Percentiles rank a stretch among this genome's conserved stretches.
Evolutionary conservation across 2,888 invertebrate species (phyloP).

Genomic region (Hyposoter didymator): DNA sequence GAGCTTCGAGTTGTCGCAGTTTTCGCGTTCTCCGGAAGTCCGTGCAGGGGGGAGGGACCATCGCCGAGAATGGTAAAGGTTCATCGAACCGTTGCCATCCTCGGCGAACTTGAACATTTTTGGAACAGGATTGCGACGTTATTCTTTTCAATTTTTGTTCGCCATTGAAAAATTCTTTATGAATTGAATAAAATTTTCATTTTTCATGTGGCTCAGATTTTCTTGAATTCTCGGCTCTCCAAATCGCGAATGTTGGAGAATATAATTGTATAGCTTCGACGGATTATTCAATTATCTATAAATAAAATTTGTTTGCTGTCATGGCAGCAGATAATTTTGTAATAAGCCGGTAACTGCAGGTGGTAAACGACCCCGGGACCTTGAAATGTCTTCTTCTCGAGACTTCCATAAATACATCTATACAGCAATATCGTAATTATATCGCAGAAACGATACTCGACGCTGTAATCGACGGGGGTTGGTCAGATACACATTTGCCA

Average conservation of each 20-base stretch:
- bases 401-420: slow-evolving; percentile 17
- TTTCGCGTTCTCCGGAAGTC: slow-evolving; percentile 46
- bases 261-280: neutral
- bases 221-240: neutral
- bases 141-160: neutral
- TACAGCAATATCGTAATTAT: slow-evolving; percentile 24
- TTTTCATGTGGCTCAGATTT: neutral
- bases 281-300: neutral
- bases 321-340: slow-evolving; percentile 50
- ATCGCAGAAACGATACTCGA: slow-evolving; percentile 31
- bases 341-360: slow-evolving; percentile 75
- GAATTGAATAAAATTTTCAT: neutral
- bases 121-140: neutral
- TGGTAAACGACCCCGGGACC: slow-evolving; percentile 83
- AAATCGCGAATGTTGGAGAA: neutral
- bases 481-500: neutral
- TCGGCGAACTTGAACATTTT: neutral
- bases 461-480: slow-evolving; percentile 25
- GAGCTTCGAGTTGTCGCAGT: slow-evolving; percentile 20
- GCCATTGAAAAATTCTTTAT: neutral
- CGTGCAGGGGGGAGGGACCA: neutral
- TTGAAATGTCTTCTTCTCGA: slow-evolving; percentile 76
- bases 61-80: slow-evolving; percentile 27
- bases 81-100: slow-evolving; percentile 50
- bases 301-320: neutral